A percentile compares a stretch with the other conserved stretches of the same genome.
Conservation (phyloP, 2,888 invertebrate genomes). For the Tuta absoluta region DNA sequence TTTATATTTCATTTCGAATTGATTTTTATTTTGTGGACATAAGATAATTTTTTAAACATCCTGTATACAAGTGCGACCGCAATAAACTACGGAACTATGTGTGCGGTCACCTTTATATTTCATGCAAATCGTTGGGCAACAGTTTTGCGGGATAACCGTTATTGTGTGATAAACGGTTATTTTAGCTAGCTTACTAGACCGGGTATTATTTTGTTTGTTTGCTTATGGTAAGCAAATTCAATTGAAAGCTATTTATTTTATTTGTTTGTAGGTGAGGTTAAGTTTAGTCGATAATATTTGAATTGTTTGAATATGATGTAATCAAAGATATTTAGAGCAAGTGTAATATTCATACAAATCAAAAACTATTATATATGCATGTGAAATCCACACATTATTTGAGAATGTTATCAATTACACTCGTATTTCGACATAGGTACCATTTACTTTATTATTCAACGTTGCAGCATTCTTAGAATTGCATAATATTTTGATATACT, state of each 20-base stretch:
- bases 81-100: constrained; percentile 78
- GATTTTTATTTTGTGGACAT: too few relatives aligned
- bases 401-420: too few relatives aligned
- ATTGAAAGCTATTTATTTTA: constrained; percentile 3
- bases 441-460: too few relatives aligned
- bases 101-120: constrained; percentile 79
- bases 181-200: constrained; percentile 33
- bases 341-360: too few relatives aligned
- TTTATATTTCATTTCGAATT: too few relatives aligned
- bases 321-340: too few relatives aligned
- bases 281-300: too few relatives aligned
- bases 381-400: too few relatives aligned
- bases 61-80: constrained; percentile 63
- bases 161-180: constrained; percentile 55
- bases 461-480: too few relatives aligned
- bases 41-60: neutral
- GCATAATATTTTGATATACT: too few relatives aligned
- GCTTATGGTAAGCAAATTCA: constrained; percentile 11
- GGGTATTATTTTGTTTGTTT: constrained; percentile 21
- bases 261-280: neutral
- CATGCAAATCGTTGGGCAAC: constrained; percentile 71
- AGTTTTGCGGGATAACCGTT: constrained; percentile 57
- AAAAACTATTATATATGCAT: too few relatives aligned
- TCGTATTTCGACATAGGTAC: too few relatives aligned
- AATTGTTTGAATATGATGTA: neutral